Percentiles rank a stretch among this genome's conserved stretches.
Conservation (phyloP, 2,797 vertebrate species). For the Phoxinus dragarum region DNA sequence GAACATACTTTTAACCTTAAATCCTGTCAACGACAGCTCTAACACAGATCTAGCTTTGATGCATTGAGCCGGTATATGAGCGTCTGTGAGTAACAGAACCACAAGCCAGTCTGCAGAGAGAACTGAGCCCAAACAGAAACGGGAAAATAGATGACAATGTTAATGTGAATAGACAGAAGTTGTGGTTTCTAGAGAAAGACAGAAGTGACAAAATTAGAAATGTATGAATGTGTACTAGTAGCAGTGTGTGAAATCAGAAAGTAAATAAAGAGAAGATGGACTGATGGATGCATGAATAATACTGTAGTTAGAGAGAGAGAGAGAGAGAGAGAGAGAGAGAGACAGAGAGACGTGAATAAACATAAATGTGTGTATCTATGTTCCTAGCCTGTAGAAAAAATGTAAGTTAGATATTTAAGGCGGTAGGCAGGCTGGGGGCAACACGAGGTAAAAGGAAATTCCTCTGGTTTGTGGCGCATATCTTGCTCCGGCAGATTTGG, state of each 20-base stretch:
- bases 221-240: not conserved
- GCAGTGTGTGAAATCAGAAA: conserved; percentile 10
- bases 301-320: conserved; percentile 21
- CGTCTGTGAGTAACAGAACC: conserved; percentile 19
- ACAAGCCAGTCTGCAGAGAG: conserved; percentile 49
- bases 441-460: conserved; percentile 78
- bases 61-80: conserved; percentile 18
- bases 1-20: conserved; percentile 1
- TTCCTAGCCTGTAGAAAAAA: conserved; percentile 12
- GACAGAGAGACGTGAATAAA: no score
- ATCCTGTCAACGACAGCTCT: not conserved
- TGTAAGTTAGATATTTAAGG: conserved; percentile 18
- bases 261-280: not conserved
- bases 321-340: not conserved
- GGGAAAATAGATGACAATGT: conserved; percentile 63
- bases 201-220: conserved; percentile 22
- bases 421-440: conserved; percentile 71
- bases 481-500: conserved; percentile 68
- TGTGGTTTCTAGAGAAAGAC: conserved; percentile 52
- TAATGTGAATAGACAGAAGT: conserved; percentile 65
- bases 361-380: conserved; percentile 43
- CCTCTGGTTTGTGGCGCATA: conserved; percentile 74
- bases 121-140: conserved; percentile 52
- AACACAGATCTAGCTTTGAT: conserved; percentile 20
- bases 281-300: conserved; percentile 26